Evolutionary conservation across 2,888 invertebrate genomes (phyloP).

Genomic region (Molanna angustata): DNA sequence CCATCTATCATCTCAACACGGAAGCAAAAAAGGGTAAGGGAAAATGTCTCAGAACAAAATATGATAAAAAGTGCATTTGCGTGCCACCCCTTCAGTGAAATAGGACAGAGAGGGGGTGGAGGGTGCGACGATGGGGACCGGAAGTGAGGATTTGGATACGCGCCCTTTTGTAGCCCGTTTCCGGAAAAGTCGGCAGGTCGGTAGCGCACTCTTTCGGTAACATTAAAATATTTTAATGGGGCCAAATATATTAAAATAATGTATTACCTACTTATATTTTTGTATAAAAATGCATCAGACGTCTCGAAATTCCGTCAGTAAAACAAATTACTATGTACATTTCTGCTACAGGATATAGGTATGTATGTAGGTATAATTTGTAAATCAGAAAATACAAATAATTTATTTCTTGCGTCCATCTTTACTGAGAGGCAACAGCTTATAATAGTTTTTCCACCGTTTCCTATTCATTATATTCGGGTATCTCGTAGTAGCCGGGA

Average conservation of each 20-base stretch:
- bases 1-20: slow-evolving; percentile 32
- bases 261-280: background rate
- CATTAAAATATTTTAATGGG: slow-evolving; percentile 1
- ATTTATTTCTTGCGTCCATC: no score
- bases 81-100: slow-evolving; percentile 9
- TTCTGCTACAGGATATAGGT: no score
- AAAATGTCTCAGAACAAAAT: slow-evolving; percentile 31
- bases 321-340: no score
- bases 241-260: background rate
- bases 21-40: slow-evolving; percentile 31
- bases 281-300: no score
- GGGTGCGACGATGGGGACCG: slow-evolving; percentile 8
- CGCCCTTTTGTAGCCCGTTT: slow-evolving; percentile 30
- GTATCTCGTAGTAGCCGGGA: no score
- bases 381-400: no score
- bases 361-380: no score
- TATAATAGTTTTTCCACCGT: no score
- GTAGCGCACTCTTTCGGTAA: slow-evolving; percentile 10
- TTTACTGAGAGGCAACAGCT: no score
- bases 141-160: slow-evolving; percentile 23
- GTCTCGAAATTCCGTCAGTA: no score
- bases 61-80: slow-evolving; percentile 34
- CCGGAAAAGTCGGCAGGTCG: slow-evolving; percentile 27
- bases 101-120: slow-evolving; percentile 2
- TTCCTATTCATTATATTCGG: no score